Evolutionary conservation across 2,797 vertebrate species (phyloP).

Genomic region (Sebastes reedi): DNA sequence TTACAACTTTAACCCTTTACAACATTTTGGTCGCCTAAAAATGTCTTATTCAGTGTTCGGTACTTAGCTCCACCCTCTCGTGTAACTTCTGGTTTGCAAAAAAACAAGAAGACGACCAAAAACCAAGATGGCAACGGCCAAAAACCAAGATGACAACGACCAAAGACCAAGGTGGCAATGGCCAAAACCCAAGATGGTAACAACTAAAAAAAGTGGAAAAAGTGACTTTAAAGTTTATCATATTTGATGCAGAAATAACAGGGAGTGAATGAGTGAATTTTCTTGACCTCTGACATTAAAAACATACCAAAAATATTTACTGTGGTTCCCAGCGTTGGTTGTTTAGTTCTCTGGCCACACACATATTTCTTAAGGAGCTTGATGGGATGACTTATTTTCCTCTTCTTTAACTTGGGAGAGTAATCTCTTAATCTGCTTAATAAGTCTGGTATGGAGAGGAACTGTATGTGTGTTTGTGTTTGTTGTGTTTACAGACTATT

Average conservation of each 20-base stretch:
- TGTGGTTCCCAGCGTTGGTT: not conserved
- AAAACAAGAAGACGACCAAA: too few species aligned
- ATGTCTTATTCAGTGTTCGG: too few species aligned
- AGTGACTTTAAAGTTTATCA: not conserved
- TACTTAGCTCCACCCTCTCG: too few species aligned
- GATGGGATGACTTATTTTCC: conserved; percentile 54
- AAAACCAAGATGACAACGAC: too few species aligned
- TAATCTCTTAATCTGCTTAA: conserved; percentile 82
- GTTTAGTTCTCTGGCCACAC: not conserved
- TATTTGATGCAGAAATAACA: not conserved
- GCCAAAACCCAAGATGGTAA: too few species aligned
- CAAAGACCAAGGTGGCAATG: too few species aligned
- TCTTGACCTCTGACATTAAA: not conserved
- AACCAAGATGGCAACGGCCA: too few species aligned
- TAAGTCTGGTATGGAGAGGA: conserved; percentile 70
- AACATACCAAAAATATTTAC: not conserved
- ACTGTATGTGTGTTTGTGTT: conserved; percentile 3
- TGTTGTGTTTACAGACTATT: not conserved
- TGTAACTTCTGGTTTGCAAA: too few species aligned
- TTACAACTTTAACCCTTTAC: too few species aligned
- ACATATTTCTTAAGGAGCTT: conserved; percentile 21
- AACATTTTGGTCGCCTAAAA: too few species aligned
- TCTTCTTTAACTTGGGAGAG: conserved; percentile 61
- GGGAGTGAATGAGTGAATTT: fast-evolving
- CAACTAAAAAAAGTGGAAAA: not conserved